These are phyloP conservation scores for Andrena fulva DNA, from an alignment of 2,888 invertebrate genomes.

Conservation along the genomic window DNA sequence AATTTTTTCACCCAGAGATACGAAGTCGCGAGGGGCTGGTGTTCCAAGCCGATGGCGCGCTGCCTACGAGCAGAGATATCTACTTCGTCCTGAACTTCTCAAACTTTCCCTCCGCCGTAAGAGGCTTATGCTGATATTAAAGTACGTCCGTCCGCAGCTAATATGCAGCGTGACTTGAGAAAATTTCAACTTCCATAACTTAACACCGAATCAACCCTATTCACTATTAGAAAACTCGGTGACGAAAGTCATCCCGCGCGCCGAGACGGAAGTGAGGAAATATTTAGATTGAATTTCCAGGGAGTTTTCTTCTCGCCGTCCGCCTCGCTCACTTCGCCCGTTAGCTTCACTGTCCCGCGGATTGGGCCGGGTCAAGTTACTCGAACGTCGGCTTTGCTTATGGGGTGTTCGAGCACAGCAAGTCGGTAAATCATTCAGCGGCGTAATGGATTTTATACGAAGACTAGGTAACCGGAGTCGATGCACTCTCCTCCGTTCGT, in stretches of 20 bases:
- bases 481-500: constrained; percentile 14
- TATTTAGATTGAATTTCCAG: no score
- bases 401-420: not conserved
- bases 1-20: not conserved
- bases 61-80: not conserved
- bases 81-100: not conserved
- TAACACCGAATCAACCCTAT: no score
- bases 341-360: not conserved
- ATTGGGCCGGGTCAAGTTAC: constrained; percentile 12
- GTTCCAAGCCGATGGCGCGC: not conserved
- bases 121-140: not conserved
- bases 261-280: no score
- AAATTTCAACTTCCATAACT: no score
- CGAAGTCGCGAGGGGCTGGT: not conserved
- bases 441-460: constrained; percentile 33
- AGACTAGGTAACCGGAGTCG: constrained; percentile 4
- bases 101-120: not conserved
- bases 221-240: no score
- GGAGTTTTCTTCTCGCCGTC: no score
- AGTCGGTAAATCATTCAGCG: constrained; percentile 24
- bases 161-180: no score
- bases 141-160: no score
- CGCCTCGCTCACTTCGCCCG: no score
- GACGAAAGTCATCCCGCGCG: no score
- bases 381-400: constrained; percentile 3